phyloP scores from a whole-genome alignment of 1,140 invertebrate genomes.

The Scylla paramamosain region DNA sequence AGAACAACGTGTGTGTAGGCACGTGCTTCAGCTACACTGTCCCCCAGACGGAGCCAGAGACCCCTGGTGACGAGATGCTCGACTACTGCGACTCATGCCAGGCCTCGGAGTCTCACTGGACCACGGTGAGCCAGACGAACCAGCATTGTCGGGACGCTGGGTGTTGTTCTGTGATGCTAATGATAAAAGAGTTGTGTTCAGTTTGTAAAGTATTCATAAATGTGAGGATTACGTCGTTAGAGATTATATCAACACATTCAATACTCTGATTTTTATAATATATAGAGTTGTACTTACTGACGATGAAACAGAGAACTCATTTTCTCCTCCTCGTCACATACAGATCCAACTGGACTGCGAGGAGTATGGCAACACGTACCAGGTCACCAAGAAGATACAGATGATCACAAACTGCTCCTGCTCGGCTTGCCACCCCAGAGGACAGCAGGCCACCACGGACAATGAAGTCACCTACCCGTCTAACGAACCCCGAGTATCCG shows the following conservation, averaged over 20 bases:
- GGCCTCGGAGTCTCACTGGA: slow-evolving; percentile 84
- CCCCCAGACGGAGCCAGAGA: slow-evolving; percentile 85
- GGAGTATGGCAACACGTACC: slow-evolving; percentile 81
- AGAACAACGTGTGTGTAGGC: slow-evolving; percentile 87
- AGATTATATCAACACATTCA: too few species aligned
- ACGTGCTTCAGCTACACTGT: slow-evolving; percentile 87
- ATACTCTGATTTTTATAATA: too few species aligned
- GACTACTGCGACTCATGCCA: slow-evolving; percentile 87
- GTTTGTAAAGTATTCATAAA: too few species aligned
- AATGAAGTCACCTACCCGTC: slow-evolving; percentile 63
- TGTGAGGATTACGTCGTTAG: too few species aligned
- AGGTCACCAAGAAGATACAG: slow-evolving; percentile 84
- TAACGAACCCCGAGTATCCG: slow-evolving; percentile 65
- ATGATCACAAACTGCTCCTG: slow-evolving; percentile 86
- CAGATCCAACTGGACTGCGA: slow-evolving; percentile 84
- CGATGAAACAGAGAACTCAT: too few species aligned
- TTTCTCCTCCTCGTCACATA: slow-evolving; percentile 54
- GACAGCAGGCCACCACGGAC: slow-evolving; percentile 31
- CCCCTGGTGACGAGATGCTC: slow-evolving; percentile 85
- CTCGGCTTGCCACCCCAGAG: slow-evolving; percentile 81
- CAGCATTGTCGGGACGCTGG: too few species aligned
- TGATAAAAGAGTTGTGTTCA: too few species aligned
- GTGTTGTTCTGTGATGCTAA: too few species aligned
- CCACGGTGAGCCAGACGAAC: slow-evolving; percentile 82
- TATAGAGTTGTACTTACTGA: too few species aligned